phyloP scores from a whole-genome alignment of 2,888 invertebrate genomes.

The Helleia helle region DNA sequence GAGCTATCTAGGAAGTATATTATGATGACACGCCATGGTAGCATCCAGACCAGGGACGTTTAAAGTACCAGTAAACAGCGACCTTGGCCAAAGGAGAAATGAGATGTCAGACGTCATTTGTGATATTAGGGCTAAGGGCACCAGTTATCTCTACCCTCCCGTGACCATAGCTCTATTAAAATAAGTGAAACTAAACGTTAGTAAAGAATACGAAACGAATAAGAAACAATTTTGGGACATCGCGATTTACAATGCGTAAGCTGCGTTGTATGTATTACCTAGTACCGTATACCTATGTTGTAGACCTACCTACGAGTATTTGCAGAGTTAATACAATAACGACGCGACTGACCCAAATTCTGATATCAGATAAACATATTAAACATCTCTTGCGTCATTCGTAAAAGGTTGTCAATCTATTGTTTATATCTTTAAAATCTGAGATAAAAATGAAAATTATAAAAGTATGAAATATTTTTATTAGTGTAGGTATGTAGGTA shows the following conservation, averaged over 20 bases:
- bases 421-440: not conserved
- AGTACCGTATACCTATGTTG: no score
- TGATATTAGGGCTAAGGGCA: no score
- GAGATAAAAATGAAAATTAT: not conserved
- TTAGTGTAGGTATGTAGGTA: no score
- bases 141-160: no score
- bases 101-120: no score
- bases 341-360: constrained; percentile 3
- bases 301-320: no score
- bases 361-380: constrained; percentile 5
- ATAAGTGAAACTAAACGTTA: not conserved
- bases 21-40: no score
- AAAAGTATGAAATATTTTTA: not conserved
- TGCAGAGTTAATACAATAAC: not conserved
- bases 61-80: no score
- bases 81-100: no score
- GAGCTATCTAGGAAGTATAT: no score
- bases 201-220: not conserved
- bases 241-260: not conserved
- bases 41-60: no score
- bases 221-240: not conserved
- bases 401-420: not conserved
- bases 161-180: not conserved
- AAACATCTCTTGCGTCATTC: constrained; percentile 3
- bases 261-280: no score